These are phyloP conservation scores for Eupithecia inturbata DNA, from an alignment of 2,888 invertebrate genomes.

Conservation along the genomic window DNA sequence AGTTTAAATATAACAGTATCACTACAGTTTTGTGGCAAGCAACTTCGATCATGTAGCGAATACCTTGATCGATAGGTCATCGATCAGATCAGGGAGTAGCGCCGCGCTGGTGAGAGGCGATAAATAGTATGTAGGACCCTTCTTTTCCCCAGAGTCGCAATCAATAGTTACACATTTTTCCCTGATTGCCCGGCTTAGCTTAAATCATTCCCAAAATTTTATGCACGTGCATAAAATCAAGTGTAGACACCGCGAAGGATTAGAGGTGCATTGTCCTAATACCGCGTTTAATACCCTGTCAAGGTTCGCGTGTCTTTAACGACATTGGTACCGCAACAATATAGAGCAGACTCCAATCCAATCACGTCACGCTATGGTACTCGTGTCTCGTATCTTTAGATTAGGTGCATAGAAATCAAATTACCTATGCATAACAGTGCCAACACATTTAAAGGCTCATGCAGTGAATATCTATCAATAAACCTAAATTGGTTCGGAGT, in stretches of 20 bases:
- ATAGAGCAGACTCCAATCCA: slow-evolving; percentile 57
- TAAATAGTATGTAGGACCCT: background rate
- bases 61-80: background rate
- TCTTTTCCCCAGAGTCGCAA: background rate
- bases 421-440: background rate
- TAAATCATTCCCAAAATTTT: background rate
- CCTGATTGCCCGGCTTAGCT: background rate
- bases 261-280: slow-evolving; percentile 38
- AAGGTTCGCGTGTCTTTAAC: slow-evolving; percentile 63
- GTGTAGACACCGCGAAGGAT: slow-evolving; percentile 4
- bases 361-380: slow-evolving; percentile 60
- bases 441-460: background rate
- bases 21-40: background rate
- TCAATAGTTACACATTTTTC: background rate
- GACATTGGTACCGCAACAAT: slow-evolving; percentile 62
- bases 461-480: background rate
- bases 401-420: slow-evolving; percentile 24
- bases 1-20: background rate
- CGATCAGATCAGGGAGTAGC: background rate
- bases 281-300: slow-evolving; percentile 31
- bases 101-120: background rate
- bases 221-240: background rate
- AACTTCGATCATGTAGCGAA: background rate
- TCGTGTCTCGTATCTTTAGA: slow-evolving; percentile 22
- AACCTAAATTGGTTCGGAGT: background rate